Evolutionary conservation across 2,888 invertebrate species (phyloP).

Genomic region (Pteria penguin): DNA sequence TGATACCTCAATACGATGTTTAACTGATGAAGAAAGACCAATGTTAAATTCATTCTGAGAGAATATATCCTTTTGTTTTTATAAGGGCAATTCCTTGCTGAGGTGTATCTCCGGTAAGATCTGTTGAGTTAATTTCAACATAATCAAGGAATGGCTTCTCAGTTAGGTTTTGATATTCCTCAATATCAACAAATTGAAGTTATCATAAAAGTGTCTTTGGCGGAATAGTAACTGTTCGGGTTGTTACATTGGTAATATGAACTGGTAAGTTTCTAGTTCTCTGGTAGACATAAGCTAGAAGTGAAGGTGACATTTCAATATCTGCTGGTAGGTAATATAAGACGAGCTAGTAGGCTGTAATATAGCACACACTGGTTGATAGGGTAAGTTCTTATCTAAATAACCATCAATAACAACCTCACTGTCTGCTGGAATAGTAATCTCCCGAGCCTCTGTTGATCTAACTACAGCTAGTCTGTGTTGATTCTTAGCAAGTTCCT

Average conservation of each 20-base stretch:
- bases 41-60: conserved; percentile 29
- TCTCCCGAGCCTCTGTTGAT: neutral
- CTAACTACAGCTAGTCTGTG: conserved; percentile 7
- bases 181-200: conserved; percentile 1
- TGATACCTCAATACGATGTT: too few species aligned
- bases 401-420: neutral
- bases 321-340: too few species aligned
- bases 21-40: too few species aligned
- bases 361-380: neutral
- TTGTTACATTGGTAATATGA: conserved; percentile 9
- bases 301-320: neutral
- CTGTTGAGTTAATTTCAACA: neutral
- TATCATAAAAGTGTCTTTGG: conserved; percentile 2
- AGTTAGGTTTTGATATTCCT: neutral
- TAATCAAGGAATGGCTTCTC: too few species aligned
- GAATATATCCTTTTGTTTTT: conserved; percentile 7
- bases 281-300: neutral
- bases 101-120: neutral
- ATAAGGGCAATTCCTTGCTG: neutral
- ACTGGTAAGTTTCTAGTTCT: neutral
- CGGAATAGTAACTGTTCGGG: conserved; percentile 1
- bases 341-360: neutral
- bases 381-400: conserved; percentile 2
- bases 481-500: too few species aligned
- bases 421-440: conserved; percentile 1